Evolutionary conservation across 2,113 vertebrate genomes (phyloP).

Genomic region (Lepus europaeus): DNA sequence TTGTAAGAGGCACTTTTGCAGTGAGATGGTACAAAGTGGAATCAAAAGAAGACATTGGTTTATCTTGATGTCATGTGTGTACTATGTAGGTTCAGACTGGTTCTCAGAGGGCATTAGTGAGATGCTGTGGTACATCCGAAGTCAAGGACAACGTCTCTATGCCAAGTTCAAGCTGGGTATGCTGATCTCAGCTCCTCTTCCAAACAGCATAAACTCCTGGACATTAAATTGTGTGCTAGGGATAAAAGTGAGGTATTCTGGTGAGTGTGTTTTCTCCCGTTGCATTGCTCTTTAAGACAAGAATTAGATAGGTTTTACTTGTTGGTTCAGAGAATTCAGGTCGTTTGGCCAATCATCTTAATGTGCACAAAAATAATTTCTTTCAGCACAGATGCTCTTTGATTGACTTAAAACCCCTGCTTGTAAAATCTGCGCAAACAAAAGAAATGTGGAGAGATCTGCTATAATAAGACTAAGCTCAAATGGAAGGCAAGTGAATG

Average conservation of each 20-base stretch:
- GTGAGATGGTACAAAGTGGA: neutral
- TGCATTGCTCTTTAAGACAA: slow-evolving; percentile 65
- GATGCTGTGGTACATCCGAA: slow-evolving; percentile 25
- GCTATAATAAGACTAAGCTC: slow-evolving; percentile 72
- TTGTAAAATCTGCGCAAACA: slow-evolving; percentile 70
- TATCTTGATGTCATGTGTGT: neutral
- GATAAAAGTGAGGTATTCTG: slow-evolving; percentile 63
- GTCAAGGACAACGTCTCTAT: slow-evolving; percentile 41
- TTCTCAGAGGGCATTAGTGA: neutral
- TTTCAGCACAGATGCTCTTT: slow-evolving; percentile 61
- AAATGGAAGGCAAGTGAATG: slow-evolving; percentile 66
- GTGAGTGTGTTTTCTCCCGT: slow-evolving; percentile 66
- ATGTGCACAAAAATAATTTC: slow-evolving; percentile 72
- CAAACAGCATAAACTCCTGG: slow-evolving; percentile 67
- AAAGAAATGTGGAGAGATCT: slow-evolving; percentile 64
- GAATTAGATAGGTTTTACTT: slow-evolving; percentile 71
- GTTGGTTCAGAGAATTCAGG: slow-evolving; percentile 69
- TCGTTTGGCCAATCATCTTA: slow-evolving; percentile 71
- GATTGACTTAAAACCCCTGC: slow-evolving; percentile 72
- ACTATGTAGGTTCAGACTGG: neutral
- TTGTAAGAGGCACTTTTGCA: slow-evolving; percentile 32
- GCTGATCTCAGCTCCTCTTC: slow-evolving; percentile 74
- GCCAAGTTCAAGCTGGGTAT: slow-evolving; percentile 62
- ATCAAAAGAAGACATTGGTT: neutral
- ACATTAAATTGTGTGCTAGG: slow-evolving; percentile 42